Evolutionary conservation across 2,113 vertebrate species (phyloP).

Genomic region (Pelmatolapia mariae): DNA sequence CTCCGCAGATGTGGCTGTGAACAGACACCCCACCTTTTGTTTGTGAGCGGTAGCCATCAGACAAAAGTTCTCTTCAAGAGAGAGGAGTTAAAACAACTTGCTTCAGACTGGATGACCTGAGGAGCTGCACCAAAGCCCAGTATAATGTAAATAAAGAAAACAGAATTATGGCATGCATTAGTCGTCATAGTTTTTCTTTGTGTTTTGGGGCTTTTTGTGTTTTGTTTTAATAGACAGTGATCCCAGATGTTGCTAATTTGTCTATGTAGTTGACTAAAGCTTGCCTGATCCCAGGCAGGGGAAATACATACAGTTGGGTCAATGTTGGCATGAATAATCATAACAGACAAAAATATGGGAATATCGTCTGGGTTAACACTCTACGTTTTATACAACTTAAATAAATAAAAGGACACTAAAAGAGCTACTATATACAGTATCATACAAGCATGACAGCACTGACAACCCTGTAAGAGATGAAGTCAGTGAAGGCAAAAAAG

Average conservation of each 20-base stretch:
- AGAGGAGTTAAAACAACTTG: background rate
- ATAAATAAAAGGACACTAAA: background rate
- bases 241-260: background rate
- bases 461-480: background rate
- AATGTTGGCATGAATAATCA: background rate
- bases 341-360: background rate
- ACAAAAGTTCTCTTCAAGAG: background rate
- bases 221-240: background rate
- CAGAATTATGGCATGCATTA: background rate
- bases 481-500: background rate
- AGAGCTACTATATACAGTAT: background rate
- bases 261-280: background rate
- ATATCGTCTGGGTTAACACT: background rate
- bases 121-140: too few relatives aligned
- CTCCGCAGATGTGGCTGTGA: background rate
- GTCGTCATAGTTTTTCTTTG: background rate
- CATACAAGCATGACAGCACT: background rate
- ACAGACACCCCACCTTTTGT: background rate
- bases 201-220: accelerated
- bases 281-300: background rate
- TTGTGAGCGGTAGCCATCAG: background rate
- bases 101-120: background rate
- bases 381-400: background rate
- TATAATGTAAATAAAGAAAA: background rate
- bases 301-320: background rate